Base-by-base conservation (phyloP, 1,140 invertebrate species). In the Trachelipus rathkii region DNA sequence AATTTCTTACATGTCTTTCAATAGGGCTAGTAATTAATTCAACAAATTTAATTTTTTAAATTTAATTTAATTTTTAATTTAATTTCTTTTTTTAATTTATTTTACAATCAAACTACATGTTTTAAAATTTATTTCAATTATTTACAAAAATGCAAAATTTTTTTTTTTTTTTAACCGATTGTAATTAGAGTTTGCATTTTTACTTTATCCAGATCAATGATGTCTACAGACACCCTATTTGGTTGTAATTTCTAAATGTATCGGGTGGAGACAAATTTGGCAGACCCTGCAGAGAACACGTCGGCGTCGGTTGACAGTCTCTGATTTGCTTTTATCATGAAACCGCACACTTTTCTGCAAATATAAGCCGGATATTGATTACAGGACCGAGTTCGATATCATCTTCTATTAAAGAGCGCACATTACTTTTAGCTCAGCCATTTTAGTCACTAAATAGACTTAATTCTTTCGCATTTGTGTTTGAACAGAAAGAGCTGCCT, bases 351-450 rank as follows among this genome's bases (percentile, higher is more conserved):
- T 72, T 78, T 46, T 72, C 74, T 23, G 46, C 19, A 8, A 15
- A 78, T n/a, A 78, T 73, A 74, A 74, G 19, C 53, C 77, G 45
- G 77, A 78, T 23, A 78, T 78, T 53, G n/a, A n/a, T n/a, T n/a
- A n/a, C n/a, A n/a, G 76, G 74, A 43, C 71, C 77, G 9, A 73
- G 70, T 6, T n/a, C n/a, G 77, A 78, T 75, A 73, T n/a, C 74
- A 78, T 50, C 71, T 78, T 15, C 70, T 78, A 44, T 69, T 78
- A n/a, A 43, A 73, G 73, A 3, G 44, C 77, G 4, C 77, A 78
- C 71, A 73, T 46, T 78, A 71, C 45, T 69, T 78, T 13, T 71
- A 33, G 19, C 43, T 74, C 23, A n/a, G 24, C 19, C 66, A 72
- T n/a, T 15, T 73, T 44, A 19, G 72, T 60, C 50, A 60, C 19